Conservation (phyloP, 2,888 invertebrate species). For the Drosophila mettleri region DNA sequence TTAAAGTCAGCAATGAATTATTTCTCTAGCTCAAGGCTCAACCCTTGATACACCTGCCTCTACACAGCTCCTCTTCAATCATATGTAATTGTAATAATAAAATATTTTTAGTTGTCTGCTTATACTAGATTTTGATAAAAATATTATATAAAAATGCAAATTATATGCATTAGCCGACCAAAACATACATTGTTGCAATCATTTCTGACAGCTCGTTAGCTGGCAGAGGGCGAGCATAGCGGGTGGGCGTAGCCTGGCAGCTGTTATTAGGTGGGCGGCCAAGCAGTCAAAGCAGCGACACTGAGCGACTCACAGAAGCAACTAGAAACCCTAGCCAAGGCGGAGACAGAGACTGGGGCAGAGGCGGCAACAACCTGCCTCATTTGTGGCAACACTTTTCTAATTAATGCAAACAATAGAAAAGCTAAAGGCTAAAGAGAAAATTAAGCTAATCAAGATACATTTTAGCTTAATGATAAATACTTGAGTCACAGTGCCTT, state of each 20-base stretch:
- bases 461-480: constrained; percentile 4
- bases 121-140: constrained; percentile 15
- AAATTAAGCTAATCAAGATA: constrained; percentile 20
- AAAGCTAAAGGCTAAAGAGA: constrained; percentile 5
- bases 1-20: not conserved
- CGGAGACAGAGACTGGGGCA: not conserved
- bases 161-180: constrained; percentile 53
- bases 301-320: constrained; percentile 33
- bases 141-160: constrained; percentile 48
- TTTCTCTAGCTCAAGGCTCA: not conserved
- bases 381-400: constrained; percentile 38
- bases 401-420: constrained; percentile 30
- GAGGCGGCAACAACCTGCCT: constrained; percentile 16
- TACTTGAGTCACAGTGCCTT: constrained; percentile 7
- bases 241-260: constrained; percentile 8
- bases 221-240: constrained; percentile 1
- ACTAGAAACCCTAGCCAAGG: constrained; percentile 4
- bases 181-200: constrained; percentile 55
- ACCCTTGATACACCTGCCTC: not conserved
- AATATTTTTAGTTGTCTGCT: not conserved
- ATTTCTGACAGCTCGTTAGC: constrained; percentile 64
- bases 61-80: not conserved
- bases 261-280: constrained; percentile 18
- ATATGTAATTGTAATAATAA: not conserved
- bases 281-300: constrained; percentile 35